Evolutionary conservation across 1,140 invertebrate genomes (phyloP).

Genomic region (Apis cerana): DNA sequence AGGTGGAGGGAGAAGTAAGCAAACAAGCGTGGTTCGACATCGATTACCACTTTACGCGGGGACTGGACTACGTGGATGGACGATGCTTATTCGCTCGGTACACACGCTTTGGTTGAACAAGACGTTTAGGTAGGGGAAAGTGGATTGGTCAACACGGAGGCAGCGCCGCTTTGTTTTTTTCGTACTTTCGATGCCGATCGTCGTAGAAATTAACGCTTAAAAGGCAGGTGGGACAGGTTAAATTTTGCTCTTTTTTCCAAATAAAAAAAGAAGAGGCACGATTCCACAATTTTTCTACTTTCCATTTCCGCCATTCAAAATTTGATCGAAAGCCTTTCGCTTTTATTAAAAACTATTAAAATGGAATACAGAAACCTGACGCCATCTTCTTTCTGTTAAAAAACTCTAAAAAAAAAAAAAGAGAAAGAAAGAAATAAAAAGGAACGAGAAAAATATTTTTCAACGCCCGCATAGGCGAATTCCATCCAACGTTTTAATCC

Average conservation of each 20-base stretch:
- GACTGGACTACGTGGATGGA: conserved; percentile 25
- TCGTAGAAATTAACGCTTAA: not conserved
- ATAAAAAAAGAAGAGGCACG: too few species aligned
- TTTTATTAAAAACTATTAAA: too few species aligned
- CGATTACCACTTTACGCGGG: conserved; percentile 41
- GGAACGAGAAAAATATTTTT: not conserved
- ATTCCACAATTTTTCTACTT: too few species aligned
- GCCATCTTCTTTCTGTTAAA: too few species aligned
- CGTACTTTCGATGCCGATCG: not conserved
- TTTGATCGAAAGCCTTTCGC: too few species aligned
- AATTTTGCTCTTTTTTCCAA: too few species aligned
- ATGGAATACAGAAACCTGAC: too few species aligned
- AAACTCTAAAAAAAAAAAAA: too few species aligned
- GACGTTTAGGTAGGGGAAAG: not conserved
- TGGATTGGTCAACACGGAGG: not conserved
- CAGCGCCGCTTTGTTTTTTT: conserved; percentile 2
- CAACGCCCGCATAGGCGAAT: too few species aligned
- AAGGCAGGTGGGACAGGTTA: not conserved
- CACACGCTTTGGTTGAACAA: conserved; percentile 17
- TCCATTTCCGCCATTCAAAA: too few species aligned
- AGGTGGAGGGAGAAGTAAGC: not conserved
- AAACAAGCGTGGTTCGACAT: conserved; percentile 28
- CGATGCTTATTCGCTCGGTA: conserved; percentile 30
- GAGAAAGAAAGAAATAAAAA: not conserved
- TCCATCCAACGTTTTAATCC: too few species aligned